Base-by-base conservation (phyloP, 2,797 vertebrate genomes). In the Paguma larvata region DNA sequence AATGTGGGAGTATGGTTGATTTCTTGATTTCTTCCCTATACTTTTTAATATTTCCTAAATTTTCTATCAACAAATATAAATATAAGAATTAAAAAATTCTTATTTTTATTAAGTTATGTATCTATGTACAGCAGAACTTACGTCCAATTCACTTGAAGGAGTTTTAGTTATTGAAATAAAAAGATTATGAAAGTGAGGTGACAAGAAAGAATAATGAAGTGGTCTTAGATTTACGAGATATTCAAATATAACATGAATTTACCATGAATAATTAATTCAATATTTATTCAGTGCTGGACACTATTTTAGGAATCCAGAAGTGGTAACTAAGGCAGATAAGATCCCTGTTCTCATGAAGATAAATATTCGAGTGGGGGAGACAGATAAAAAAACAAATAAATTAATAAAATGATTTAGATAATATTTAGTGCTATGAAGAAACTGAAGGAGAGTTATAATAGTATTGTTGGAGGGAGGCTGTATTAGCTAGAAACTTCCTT, bases 31-130 rank as follows among this genome's bases (percentile, higher is more conserved):
- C 46, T 89, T 95, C 48, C 51, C 5, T 85, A 73, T 46, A 70
- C 65, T 80, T 87, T 53, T 59, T 30, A 86, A 15, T 51, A 59
- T 56, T 82, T 94, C 34, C 77, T 82, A 67, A 75, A 15, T 70
- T 95, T 79, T 59, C 32, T 90, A 44, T 77, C 53, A 75, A 44
- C 51, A 83, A 94, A 75, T 80, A 80, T 25, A 88, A 85, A 80
- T 85, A 85, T 87, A 73, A 80, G 53, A 95, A 73, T 80, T 46
- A 91, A 41, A 80, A 91, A 56, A 62, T 94, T 68, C 38, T 2
- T 38, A 41, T 32, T 83, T 80, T 70, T 78, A 85, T 56, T 68
- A 77, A 84, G 10, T 78, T 63, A 38, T 32, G 13, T 67, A 68
- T 84, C 8, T 77, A 65, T 19, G 2, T 70, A 51, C 5, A 56